Evolutionary conservation across 2,113 vertebrate species (phyloP).

Genomic region (Dipodomys merriami): DNA sequence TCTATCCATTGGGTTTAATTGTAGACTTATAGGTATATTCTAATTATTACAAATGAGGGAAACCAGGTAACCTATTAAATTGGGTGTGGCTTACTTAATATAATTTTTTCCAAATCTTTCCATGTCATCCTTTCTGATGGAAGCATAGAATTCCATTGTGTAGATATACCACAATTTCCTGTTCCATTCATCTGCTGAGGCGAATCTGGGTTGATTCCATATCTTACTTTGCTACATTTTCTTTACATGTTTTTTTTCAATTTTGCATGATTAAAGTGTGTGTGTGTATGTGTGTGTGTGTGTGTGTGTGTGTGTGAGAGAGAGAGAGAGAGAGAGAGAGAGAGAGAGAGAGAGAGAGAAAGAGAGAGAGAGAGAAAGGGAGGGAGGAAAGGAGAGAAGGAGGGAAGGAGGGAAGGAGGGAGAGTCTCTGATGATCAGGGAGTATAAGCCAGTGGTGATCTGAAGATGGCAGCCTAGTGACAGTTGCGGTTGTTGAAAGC

Average conservation of each 20-base stretch:
- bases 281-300: neutral
- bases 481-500: neutral
- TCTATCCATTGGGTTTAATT: no score
- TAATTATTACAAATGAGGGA: no score
- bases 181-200: neutral
- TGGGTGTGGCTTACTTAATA: no score
- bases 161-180: no score
- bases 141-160: no score
- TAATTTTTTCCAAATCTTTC: neutral
- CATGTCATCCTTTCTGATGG: no score
- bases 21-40: no score
- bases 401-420: neutral
- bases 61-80: no score
- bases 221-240: neutral
- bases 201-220: neutral
- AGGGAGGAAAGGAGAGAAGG: neutral
- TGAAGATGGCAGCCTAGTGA: neutral
- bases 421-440: neutral
- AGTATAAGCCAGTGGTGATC: neutral
- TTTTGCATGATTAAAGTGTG: neutral
- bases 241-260: neutral
- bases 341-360: neutral
- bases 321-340: neutral
- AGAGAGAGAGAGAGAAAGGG: neutral
- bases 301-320: no score